These are phyloP conservation scores for Rhinogobio ventralis DNA, from an alignment of 2,797 vertebrate species.

Conservation along the genomic window DNA sequence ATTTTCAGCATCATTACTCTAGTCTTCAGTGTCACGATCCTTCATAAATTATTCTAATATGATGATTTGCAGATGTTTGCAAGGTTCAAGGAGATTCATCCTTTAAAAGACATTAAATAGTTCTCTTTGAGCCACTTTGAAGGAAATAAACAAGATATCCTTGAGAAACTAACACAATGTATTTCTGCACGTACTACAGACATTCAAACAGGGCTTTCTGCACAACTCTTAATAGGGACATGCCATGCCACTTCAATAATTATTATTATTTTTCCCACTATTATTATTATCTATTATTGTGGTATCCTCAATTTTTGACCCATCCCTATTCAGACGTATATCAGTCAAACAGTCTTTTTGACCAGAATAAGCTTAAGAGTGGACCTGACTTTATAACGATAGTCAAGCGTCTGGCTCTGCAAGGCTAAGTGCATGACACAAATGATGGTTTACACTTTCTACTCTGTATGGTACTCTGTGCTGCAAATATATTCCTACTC, in stretches of 20 bases:
- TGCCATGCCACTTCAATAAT: not conserved
- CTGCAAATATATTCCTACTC: slow-evolving; percentile 7
- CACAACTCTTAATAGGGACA: not conserved
- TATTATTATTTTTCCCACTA: not conserved
- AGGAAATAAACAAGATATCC: slow-evolving; percentile 15
- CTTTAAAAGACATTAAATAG: not conserved
- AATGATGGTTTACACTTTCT: not conserved
- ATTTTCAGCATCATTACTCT: not conserved
- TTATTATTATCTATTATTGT: not conserved
- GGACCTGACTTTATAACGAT: not conserved
- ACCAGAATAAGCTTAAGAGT: not conserved
- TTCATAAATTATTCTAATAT: not conserved
- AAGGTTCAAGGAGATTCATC: not conserved
- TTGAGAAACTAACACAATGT: not conserved
- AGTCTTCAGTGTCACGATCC: not conserved
- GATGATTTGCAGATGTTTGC: not conserved
- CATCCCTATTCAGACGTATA: not conserved
- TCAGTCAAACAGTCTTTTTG: not conserved
- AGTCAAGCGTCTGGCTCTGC: not conserved
- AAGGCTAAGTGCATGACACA: slow-evolving; percentile 7
- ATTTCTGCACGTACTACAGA: not conserved
- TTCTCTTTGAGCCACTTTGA: not conserved
- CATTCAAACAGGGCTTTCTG: not conserved
- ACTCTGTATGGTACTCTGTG: not conserved
- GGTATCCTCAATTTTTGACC: not conserved